phyloP scores from a whole-genome alignment of 2,113 vertebrate species.

The Gobio gobio region DNA sequence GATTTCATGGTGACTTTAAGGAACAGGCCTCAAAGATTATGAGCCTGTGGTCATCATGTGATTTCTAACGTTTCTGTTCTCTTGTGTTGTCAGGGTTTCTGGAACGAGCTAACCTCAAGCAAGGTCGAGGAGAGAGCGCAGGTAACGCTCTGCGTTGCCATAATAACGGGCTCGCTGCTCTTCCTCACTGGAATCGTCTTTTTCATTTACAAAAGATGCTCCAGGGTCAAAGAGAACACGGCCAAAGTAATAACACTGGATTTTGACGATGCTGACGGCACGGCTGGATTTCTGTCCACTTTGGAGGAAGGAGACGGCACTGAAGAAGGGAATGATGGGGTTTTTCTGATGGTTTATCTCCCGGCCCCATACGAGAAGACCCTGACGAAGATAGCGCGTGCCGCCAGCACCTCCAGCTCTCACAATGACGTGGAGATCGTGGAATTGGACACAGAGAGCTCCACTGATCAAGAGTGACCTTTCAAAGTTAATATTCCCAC shows the following conservation, averaged over 20 bases:
- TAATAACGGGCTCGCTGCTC: conserved; percentile 63
- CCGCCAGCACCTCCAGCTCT: conserved; percentile 71
- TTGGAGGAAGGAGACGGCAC: conserved; percentile 68
- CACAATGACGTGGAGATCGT: conserved; percentile 9
- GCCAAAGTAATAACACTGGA: conserved; percentile 82
- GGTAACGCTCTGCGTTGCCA: conserved; percentile 51
- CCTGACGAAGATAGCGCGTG: conserved; percentile 74
- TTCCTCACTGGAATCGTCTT: conserved; percentile 55
- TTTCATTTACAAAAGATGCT: conserved; percentile 63
- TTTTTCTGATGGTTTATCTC: conserved; percentile 74
- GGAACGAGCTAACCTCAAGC: conserved; percentile 34
- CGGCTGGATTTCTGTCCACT: conserved; percentile 19
- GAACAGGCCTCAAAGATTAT: not conserved
- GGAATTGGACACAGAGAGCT: not conserved
- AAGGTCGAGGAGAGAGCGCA: conserved; percentile 49
- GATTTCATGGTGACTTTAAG: not conserved
- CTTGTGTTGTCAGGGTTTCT: conserved; percentile 38
- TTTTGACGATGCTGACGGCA: conserved; percentile 52
- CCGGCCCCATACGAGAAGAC: conserved; percentile 87
- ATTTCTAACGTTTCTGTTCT: not conserved
- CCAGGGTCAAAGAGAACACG: conserved; percentile 60
- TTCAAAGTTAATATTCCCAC: not conserved
- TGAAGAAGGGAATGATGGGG: conserved; percentile 68
- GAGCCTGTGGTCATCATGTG: not conserved
- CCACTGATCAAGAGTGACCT: not conserved